Conservation (phyloP, 1,140 invertebrate genomes). For the Portunus trituberculatus region DNA sequence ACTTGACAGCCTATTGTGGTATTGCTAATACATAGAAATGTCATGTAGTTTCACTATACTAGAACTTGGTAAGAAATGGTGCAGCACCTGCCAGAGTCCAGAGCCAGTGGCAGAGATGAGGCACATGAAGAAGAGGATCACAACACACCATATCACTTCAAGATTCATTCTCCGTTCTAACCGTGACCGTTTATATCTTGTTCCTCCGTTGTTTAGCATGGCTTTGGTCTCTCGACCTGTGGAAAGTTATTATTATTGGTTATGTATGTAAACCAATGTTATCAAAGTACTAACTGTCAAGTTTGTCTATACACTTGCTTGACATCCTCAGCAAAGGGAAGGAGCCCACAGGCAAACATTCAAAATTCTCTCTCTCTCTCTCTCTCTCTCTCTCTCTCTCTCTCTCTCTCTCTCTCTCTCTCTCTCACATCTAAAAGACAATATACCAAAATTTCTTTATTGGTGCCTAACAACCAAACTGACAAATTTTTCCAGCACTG, state of each 20-base stretch:
- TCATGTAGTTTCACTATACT: too few relatives aligned
- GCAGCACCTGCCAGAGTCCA: constrained; percentile 87
- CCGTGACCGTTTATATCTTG: constrained; percentile 95
- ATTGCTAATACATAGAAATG: too few relatives aligned
- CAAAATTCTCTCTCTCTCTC: too few relatives aligned
- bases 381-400: too few relatives aligned
- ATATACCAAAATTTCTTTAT: too few relatives aligned
- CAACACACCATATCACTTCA: constrained; percentile 97
- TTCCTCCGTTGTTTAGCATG: constrained; percentile 98
- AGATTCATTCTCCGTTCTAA: constrained; percentile 96
- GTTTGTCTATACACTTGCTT: neutral
- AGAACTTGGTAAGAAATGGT: neutral
- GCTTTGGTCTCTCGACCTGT: constrained; percentile 97
- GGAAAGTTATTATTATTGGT: constrained; percentile 38
- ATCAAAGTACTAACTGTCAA: neutral
- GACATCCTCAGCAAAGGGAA: neutral
- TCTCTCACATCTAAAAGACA: too few relatives aligned
- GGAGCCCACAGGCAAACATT: neutral
- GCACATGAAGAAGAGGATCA: constrained; percentile 94
- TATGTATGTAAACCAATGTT: neutral
- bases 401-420: too few relatives aligned
- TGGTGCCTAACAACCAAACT: too few relatives aligned
- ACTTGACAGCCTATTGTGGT: too few relatives aligned
- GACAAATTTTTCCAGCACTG: too few relatives aligned
- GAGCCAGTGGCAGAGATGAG: constrained; percentile 94